Evolutionary conservation across 2,113 vertebrate species (phyloP).

Genomic region (Tetraodon nigroviridis): DNA sequence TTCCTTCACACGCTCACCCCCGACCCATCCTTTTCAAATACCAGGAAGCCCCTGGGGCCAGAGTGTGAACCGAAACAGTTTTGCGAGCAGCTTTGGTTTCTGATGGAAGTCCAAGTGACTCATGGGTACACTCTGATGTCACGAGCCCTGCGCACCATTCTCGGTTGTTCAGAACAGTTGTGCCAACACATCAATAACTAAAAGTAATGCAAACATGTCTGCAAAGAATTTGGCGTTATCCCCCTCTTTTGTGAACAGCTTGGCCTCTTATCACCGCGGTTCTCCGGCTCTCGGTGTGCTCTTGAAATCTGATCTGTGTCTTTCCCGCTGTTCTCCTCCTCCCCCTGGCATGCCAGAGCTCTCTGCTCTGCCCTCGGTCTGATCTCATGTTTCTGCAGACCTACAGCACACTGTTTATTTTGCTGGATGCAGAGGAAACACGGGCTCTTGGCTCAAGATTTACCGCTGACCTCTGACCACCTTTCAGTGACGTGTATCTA

Average conservation of each 20-base stretch:
- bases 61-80: slow-evolving; percentile 44
- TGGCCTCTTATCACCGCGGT: slow-evolving; percentile 13
- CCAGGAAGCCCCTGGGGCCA: slow-evolving; percentile 48
- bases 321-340: slow-evolving; percentile 42
- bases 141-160: background rate
- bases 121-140: slow-evolving; percentile 21
- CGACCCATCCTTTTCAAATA: slow-evolving; percentile 38
- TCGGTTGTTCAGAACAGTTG: background rate
- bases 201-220: background rate
- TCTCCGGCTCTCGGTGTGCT: slow-evolving; percentile 47
- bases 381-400: slow-evolving; percentile 77
- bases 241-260: background rate
- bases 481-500: slow-evolving; percentile 41
- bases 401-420: slow-evolving; percentile 88
- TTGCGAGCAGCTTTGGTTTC: slow-evolving; percentile 27
- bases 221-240: too few species aligned
- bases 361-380: slow-evolving; percentile 65
- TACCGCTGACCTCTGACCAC: slow-evolving; percentile 44
- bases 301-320: slow-evolving; percentile 73
- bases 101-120: slow-evolving; percentile 25
- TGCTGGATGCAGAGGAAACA: slow-evolving; percentile 62
- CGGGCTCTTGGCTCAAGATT: slow-evolving; percentile 63
- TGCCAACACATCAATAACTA: background rate
- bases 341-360: slow-evolving; percentile 59
- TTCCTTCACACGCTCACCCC: slow-evolving; percentile 20